phyloP scores from a whole-genome alignment of 2,888 invertebrate genomes.

The Ectemnius cavifrons region DNA sequence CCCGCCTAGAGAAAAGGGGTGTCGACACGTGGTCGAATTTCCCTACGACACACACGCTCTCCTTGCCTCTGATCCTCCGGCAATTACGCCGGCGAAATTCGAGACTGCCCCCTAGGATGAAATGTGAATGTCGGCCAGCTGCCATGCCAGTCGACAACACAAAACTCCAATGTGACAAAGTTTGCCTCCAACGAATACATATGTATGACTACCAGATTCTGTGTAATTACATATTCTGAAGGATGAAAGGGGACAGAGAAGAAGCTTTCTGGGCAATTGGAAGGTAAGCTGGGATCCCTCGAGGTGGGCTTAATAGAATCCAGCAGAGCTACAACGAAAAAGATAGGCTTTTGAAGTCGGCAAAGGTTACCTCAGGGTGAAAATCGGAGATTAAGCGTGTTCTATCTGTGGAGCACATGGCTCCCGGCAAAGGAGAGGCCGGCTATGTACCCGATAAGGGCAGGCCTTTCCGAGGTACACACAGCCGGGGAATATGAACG shows the following conservation, averaged over 20 bases:
- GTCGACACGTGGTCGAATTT: conserved; percentile 58
- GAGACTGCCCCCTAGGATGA: conserved; percentile 31
- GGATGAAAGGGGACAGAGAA: conserved; percentile 1
- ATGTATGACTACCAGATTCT: too few species aligned
- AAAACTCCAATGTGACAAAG: too few species aligned
- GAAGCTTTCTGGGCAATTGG: conserved; percentile 27
- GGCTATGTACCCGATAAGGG: conserved; percentile 31
- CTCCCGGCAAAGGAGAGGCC: conserved; percentile 23
- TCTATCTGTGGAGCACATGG: conserved; percentile 36
- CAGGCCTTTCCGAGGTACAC: conserved; percentile 7
- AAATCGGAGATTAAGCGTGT: conserved; percentile 39
- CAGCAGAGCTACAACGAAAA: neutral
- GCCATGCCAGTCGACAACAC: neutral
- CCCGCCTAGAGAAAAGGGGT: conserved; percentile 34
- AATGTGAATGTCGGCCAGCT: conserved; percentile 8
- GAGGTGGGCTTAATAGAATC: conserved; percentile 27
- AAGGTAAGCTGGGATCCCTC: conserved; percentile 11
- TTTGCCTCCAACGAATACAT: too few species aligned
- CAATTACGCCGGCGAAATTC: conserved; percentile 53
- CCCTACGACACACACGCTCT: conserved; percentile 42
- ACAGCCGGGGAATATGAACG: conserved; percentile 16
- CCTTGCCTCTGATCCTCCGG: conserved; percentile 25
- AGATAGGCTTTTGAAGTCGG: conserved; percentile 37
- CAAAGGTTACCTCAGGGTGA: conserved; percentile 32
- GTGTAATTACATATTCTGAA: too few species aligned